These are phyloP conservation scores for Apaloderma vittatum DNA, from an alignment of 2,113 vertebrate species.

Conservation along the genomic window DNA sequence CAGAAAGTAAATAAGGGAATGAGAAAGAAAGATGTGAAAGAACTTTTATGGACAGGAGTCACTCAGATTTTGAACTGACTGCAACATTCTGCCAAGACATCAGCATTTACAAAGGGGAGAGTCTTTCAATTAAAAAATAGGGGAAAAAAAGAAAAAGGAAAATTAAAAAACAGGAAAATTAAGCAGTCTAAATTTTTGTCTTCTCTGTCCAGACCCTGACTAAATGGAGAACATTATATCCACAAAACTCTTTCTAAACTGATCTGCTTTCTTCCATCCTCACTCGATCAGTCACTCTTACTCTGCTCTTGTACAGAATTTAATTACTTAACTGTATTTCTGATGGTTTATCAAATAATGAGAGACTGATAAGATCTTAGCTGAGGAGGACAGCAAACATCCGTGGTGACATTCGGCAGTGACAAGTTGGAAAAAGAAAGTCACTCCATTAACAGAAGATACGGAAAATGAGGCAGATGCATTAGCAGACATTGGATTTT, in stretches of 20 bases:
- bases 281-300: background rate
- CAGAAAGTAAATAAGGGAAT: background rate
- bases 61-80: background rate
- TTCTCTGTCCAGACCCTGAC: background rate
- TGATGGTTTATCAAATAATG: constrained; percentile 69
- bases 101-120: background rate
- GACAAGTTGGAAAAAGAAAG: background rate
- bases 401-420: constrained; percentile 15
- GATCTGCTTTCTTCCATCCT: background rate
- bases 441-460: constrained; percentile 22
- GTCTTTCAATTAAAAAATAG: constrained; percentile 5
- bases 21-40: background rate
- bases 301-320: constrained; percentile 17
- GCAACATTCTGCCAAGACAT: background rate
- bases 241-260: background rate
- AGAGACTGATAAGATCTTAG: constrained; percentile 42
- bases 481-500: background rate
- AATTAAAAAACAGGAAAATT: background rate
- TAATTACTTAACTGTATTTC: constrained; percentile 53
- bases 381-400: constrained; percentile 40
- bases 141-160: too few relatives aligned
- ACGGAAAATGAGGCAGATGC: background rate
- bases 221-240: constrained; percentile 31
- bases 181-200: background rate
- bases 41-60: background rate